phyloP scores from a whole-genome alignment of 2,113 vertebrate species.

The Columba janthina region DNA sequence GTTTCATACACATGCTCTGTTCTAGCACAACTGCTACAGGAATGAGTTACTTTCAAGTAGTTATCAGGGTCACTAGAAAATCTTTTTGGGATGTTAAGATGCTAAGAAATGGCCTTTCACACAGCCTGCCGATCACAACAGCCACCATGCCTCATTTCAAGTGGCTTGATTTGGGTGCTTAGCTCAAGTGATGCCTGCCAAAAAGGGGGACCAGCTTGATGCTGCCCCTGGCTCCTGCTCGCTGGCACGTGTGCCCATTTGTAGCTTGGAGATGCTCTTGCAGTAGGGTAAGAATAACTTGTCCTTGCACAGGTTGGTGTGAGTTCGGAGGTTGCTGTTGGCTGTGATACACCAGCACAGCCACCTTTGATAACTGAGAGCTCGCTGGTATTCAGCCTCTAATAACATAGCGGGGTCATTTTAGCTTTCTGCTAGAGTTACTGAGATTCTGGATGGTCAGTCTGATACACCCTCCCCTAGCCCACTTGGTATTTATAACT shows the following conservation, averaged over 20 bases:
- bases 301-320: conserved; percentile 24
- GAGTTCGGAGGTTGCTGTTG: neutral
- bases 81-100: neutral
- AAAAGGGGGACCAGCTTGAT: neutral
- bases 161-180: neutral
- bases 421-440: conserved; percentile 58
- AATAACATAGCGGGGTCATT: neutral
- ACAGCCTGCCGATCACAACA: neutral
- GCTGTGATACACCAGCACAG: neutral
- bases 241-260: neutral
- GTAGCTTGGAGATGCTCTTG: neutral
- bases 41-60: neutral
- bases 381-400: conserved; percentile 23
- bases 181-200: neutral
- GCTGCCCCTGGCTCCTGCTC: neutral
- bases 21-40: neutral
- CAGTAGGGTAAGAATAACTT: neutral
- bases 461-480: neutral
- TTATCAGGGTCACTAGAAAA: neutral
- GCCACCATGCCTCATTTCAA: neutral
- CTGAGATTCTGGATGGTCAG: conserved; percentile 57
- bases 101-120: neutral
- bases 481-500: conserved; percentile 66
- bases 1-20: neutral
- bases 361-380: conserved; percentile 51